Base-by-base conservation (phyloP, 2,113 vertebrate genomes). In the Lophochroa leadbeateri region DNA sequence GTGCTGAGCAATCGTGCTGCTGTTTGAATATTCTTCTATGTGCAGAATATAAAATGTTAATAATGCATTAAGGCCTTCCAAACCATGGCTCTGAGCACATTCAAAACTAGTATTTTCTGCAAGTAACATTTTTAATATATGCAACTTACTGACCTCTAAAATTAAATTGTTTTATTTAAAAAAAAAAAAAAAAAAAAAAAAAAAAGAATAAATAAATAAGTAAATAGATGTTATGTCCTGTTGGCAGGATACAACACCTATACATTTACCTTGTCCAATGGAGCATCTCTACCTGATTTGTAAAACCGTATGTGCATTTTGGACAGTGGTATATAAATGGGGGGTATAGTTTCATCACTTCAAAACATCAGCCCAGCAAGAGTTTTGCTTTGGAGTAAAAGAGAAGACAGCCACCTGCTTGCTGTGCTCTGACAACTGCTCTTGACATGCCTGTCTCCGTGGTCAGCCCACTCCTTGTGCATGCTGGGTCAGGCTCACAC, bases 391-490 rank as follows among this genome's bases (percentile, higher is more conserved):
- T 19, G 25, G 33, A 79, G 33, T n/a, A 37, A 5, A 23, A 25
- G 17, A 25, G 69, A 69, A 49, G 85, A 41, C 52, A 70, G 67
- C 8, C 71, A 74, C 28, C 70, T 29, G 37, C 52, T 55, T 47
- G 50, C 68, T 67, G 41, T 39, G 50, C 61, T 79, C 55, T 55
- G 57, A 61, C 25, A 69, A 17, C 55, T n/a, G 9, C 53, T 86
- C 41, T 17, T 27, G 46, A 47, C 7, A 2, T 1, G 7, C 13
- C 31, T 3, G 1, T 28, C 23, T 27, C 20, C 1, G 0, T 7
- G 15, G 33, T 23, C 46, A 67, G 49, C 44, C 27, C 31, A 5
- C 15, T 50, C 9, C 31, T 78, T 25, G 15, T 16, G 15, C 16
- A 1, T 14, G 17, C n/a, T 10, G 44, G 28, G 50, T 41, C 35